Percentiles rank a stretch among this genome's conserved stretches.
These are phyloP conservation scores for Speoplatyrhinus poulsoni DNA, from an alignment of 2,113 vertebrate species.

Conservation along the genomic window DNA sequence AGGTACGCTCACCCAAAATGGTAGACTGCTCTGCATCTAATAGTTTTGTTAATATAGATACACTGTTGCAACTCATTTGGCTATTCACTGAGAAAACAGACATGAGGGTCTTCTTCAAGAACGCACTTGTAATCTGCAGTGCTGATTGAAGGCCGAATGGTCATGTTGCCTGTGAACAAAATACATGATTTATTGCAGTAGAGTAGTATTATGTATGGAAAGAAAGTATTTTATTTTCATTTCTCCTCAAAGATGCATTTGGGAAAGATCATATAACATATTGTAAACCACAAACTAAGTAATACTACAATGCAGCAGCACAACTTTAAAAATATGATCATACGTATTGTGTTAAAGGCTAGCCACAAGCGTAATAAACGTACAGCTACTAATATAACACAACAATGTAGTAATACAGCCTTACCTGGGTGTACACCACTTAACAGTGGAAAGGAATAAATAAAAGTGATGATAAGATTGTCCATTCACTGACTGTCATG, in stretches of 20 bases:
- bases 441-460: conserved; percentile 2
- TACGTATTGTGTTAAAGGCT: not conserved
- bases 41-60: not conserved
- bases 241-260: not conserved
- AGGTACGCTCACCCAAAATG: not conserved
- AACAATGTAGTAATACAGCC: not conserved
- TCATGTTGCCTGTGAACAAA: not conserved
- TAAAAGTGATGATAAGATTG: not conserved
- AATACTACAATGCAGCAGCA: too few relatives aligned
- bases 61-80: not conserved
- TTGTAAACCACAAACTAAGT: too few relatives aligned
- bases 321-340: not conserved
- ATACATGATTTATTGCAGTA: not conserved
- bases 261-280: too few relatives aligned
- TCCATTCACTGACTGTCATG: conserved; percentile 27
- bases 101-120: not conserved
- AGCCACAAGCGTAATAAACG: not conserved
- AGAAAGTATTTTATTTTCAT: too few relatives aligned
- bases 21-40: not conserved
- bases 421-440: not conserved
- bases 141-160: not conserved
- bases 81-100: not conserved
- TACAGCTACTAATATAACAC: not conserved
- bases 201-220: not conserved
- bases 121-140: not conserved